Evolutionary conservation across 1,140 invertebrate species (phyloP), one percentile per base, ranked within the genome.

Genomic region (Neuroterus valhalla): DNA sequence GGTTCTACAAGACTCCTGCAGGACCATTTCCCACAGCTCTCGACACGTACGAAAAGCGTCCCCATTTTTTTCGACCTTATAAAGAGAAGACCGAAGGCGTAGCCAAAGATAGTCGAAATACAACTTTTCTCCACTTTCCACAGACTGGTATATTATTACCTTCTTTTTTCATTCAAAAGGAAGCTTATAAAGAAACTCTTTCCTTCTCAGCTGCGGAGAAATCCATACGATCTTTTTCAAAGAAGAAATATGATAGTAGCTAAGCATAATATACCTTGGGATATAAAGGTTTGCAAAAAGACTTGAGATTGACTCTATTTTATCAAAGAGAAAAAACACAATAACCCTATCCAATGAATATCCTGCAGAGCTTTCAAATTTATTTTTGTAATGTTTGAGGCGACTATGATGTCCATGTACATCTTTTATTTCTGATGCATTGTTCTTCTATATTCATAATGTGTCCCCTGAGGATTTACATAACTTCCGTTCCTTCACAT

Each of bases 191-290:
- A 62, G 23, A 62, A 38, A 62, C 23, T 21, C 52, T 23, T 23
- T 19, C 21, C 8, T 52, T 55, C 52, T 26, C 23, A 14, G 46
- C n/a, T 48, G 46, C 17, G 52, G 46, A 17, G 52, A 26, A 26
- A 55, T 26, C 3, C 50, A 52, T 52, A 52, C 1, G 19, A 52
- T 52, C 21, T 26, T 55, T 55, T 55, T 14, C 55, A 62, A 31
- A 62, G 55, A 62, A 62, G 55, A 62, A 62, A 62, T 62, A 62
- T 62, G 55, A 62, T 26, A 62, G 55, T 62, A 38, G 23, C 55
- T 62, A 23, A 62, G 55, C 23, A 62, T 62, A 62, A 62, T 62
- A 62, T 62, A 62, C 55, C 11, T 62, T 26, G 21, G 14, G 23
- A 62, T 62, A 62, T 26, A 62, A 62, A 31, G 55, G 52, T 55